Evolutionary conservation across 2,113 vertebrate genomes (phyloP), one percentile per base, ranked within the genome.

Genomic region (Platichthys flesus): DNA sequence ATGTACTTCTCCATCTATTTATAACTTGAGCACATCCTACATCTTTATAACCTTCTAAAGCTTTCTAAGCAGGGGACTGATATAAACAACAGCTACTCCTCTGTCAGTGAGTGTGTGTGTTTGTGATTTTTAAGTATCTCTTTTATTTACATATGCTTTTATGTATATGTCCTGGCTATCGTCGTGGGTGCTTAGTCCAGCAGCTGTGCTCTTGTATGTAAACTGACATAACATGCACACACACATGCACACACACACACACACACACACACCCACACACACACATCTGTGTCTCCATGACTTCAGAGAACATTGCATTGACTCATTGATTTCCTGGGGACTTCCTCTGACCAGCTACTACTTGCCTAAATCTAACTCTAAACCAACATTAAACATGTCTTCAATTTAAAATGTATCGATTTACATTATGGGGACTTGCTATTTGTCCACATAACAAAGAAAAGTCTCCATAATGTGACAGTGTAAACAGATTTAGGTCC

Each of bases 1-100:
- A 55, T 55, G 52, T 13, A 66, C 68, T 55, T 57, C 26, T 71
- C 15, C 18, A 40, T 61, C 65, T 66, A 62, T 70, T 77, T 71
- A 70, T 74, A 67, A 55, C 54, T 76, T 68, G 13, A 79, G 54
- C 52, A 59, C 35, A 55, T 6, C 14, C n/a, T 62, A 21, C 42
- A 52, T 72, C 37, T 71, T 23, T 12, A 12, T 49, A 58, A 52
- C 52, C 37, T 16, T 67, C 12, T 0, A 9, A 69, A 54, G 56
- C 9, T 5, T 26, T 76, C 47, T 40, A 16, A 51, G 20, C 64
- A 79, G 45, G 68, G 56, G 49, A 23, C 60, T 26, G 18, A 58
- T 71, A 28, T 56, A 71, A 68, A 71, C 45, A 20, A n/a, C 23
- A 52, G 24, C 20, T n/a, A 23, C 55, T 59, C 56, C 37, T 65